Evolutionary conservation across 2,113 vertebrate species (phyloP), one percentile per base, ranked within the genome.

Genomic region (Synchiropus splendidus): DNA sequence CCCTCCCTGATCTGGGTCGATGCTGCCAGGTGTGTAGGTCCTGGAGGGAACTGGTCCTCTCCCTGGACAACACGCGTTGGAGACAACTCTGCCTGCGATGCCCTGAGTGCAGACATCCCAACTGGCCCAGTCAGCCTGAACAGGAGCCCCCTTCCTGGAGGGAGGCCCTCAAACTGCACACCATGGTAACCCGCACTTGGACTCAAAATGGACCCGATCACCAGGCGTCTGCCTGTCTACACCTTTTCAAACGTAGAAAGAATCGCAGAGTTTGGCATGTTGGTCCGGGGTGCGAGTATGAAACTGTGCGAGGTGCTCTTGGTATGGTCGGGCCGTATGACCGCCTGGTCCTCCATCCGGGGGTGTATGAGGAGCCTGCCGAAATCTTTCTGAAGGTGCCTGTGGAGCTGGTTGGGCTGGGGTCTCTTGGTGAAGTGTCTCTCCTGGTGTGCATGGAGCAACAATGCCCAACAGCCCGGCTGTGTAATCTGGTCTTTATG

Each of bases 51-150:
- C 86, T 96, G 5, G 59, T 94, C 52, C 81, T 92, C 51, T 92
- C 91, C 30, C 81, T 94, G 3, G 90, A 94, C 41, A 92, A 87
- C 52, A 95, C 90, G 0, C 88, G 88, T 47, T 95, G 91, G 90
- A 83, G 85, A n/a, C 89, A 90, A 55, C 80, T 88, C 6, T 94
- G 89, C 51, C 74, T 93, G 16, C 74, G 85, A 33, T 89, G 85
- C 56, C 73, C 80, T 0, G 81, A 90, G 63, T 89, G 87, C 72
- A 70, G 88, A 1, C 91, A 91, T 48, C 91, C 93, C 31, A 94
- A 89, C 71, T 91, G 90, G 90, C 89, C 91, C 45, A 88, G 80
- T 36, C 80, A 77, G 36, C 90, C 91, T 0, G 42, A 89, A 0
- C 50, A 85, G 54, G 87, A 92, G 56, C 91, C 89, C 0, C 64